phyloP scores from a whole-genome alignment of 2,113 vertebrate species.

The Orientallactaga bullata region DNA sequence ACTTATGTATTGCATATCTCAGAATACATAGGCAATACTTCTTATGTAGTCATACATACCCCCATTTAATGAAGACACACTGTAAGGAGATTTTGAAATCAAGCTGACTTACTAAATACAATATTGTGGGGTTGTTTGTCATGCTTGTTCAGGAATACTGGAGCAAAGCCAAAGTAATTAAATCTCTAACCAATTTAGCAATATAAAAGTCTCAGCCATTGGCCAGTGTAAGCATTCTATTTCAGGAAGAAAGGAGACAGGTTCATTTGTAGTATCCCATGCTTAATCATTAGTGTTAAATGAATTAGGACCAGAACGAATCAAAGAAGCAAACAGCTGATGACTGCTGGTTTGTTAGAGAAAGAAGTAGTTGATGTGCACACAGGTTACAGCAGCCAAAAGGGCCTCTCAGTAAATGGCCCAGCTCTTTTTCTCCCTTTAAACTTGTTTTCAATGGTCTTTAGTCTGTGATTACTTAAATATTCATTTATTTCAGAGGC shows the following conservation, averaged over 20 bases:
- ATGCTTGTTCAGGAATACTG: slow-evolving; percentile 20
- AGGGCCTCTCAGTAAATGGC: slow-evolving; percentile 47
- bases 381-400: slow-evolving; percentile 67
- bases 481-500: slow-evolving; percentile 80
- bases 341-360: slow-evolving; percentile 58
- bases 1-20: background rate
- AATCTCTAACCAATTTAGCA: slow-evolving; percentile 73
- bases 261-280: slow-evolving; percentile 73
- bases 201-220: slow-evolving; percentile 52
- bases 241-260: slow-evolving; percentile 67
- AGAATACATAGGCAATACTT: background rate
- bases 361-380: slow-evolving; percentile 72
- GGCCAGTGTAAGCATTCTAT: slow-evolving; percentile 57
- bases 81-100: slow-evolving; percentile 20
- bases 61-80: background rate
- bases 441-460: slow-evolving; percentile 76
- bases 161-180: slow-evolving; percentile 77
- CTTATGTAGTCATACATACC: background rate
- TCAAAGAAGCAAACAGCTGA: slow-evolving; percentile 72
- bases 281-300: slow-evolving; percentile 71
- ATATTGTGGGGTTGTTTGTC: slow-evolving; percentile 8
- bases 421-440: slow-evolving; percentile 56
- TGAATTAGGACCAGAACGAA: slow-evolving; percentile 76
- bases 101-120: slow-evolving; percentile 32
- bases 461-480: slow-evolving; percentile 77